phyloP scores from a whole-genome alignment of 2,888 invertebrate species.

The Philaethria dido region DNA sequence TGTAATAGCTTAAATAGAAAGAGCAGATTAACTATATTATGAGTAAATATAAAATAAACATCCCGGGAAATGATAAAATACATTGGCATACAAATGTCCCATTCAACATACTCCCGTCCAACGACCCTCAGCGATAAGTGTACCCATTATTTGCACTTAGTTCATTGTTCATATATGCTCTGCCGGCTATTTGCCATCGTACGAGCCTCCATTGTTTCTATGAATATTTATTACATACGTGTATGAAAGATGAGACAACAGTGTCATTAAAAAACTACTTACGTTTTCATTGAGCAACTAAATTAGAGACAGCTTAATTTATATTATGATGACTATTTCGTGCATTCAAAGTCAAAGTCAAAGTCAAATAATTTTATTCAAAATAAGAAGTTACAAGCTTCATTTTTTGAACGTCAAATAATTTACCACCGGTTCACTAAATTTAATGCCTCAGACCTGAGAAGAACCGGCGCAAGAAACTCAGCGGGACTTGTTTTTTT shows the following conservation, averaged over 20 bases:
- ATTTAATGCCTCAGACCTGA: too few relatives aligned
- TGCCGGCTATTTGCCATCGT: slow-evolving; percentile 55
- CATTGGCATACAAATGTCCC: slow-evolving; percentile 21
- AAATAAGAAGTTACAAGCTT: too few relatives aligned
- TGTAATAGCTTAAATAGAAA: not conserved
- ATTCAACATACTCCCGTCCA: slow-evolving; percentile 31
- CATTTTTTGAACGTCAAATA: too few relatives aligned
- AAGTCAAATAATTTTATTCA: too few relatives aligned
- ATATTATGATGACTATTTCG: too few relatives aligned
- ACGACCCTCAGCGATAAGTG: slow-evolving; percentile 45
- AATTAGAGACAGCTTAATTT: not conserved
- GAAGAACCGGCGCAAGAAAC: too few relatives aligned
- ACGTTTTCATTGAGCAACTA: not conserved
- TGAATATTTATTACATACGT: slow-evolving; percentile 41
- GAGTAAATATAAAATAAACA: not conserved
- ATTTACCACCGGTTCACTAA: too few relatives aligned
- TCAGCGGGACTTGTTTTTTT: too few relatives aligned
- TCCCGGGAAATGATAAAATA: slow-evolving; percentile 15
- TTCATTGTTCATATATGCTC: slow-evolving; percentile 57
- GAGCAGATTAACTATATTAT: not conserved
- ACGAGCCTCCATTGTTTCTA: slow-evolving; percentile 34
- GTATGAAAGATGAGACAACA: not conserved
- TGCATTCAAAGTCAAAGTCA: too few relatives aligned
- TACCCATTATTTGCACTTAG: slow-evolving; percentile 66
- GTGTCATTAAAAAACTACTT: not conserved